phyloP scores from a whole-genome alignment of 2,113 vertebrate species.

The Tachuris rubrigastra region DNA sequence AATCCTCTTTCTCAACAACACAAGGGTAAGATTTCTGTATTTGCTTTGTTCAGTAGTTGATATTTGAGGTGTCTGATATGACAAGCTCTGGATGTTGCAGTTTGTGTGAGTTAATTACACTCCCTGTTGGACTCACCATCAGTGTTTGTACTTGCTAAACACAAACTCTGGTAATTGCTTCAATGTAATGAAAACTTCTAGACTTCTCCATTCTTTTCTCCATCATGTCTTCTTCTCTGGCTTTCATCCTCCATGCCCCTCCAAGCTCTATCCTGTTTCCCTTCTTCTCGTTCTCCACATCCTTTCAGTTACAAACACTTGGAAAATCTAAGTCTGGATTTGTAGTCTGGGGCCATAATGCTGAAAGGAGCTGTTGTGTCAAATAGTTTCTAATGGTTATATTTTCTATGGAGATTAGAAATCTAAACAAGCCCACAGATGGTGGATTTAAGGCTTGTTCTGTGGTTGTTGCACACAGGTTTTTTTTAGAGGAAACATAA shows the following conservation, averaged over 20 bases:
- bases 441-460: neutral
- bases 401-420: neutral
- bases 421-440: neutral
- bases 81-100: neutral
- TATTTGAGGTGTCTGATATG: neutral
- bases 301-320: neutral
- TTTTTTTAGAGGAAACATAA: neutral
- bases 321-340: neutral
- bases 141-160: neutral
- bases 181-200: neutral
- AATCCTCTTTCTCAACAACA: conserved; percentile 10
- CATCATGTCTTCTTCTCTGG: neutral
- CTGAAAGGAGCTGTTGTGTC: neutral
- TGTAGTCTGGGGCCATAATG: neutral
- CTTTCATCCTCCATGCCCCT: neutral
- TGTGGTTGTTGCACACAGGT: neutral
- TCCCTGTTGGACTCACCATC: neutral
- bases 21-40: conserved; percentile 54
- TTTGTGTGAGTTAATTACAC: neutral
- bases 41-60: neutral
- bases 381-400: neutral
- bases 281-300: neutral
- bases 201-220: neutral
- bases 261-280: neutral
- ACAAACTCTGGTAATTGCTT: neutral